Conservation (phyloP, 1,140 invertebrate species). For the Eulimnadia texana region DNA sequence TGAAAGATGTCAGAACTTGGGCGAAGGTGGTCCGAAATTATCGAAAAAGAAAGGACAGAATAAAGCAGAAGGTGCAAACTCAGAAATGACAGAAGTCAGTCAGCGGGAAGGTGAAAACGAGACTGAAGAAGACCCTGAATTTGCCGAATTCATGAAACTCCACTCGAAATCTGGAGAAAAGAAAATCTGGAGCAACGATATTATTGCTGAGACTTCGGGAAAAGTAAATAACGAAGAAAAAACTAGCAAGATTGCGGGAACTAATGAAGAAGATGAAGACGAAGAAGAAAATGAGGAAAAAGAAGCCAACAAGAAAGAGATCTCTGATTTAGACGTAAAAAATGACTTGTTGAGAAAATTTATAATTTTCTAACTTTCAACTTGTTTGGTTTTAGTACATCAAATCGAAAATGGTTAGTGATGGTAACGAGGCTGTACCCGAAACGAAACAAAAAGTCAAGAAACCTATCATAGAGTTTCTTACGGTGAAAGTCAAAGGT, state of each 20-base stretch:
- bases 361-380: neutral
- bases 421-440: constrained; percentile 34
- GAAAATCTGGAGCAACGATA: constrained; percentile 52
- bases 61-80: neutral
- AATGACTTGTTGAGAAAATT: constrained; percentile 19
- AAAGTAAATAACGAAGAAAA: constrained; percentile 20
- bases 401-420: constrained; percentile 27
- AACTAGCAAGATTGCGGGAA: constrained; percentile 17
- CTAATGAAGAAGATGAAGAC: constrained; percentile 10
- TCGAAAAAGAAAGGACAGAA: neutral
- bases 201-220: constrained; percentile 21
- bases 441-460: constrained; percentile 24
- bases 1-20: constrained; percentile 22
- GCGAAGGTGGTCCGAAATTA: constrained; percentile 36
- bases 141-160: constrained; percentile 71
- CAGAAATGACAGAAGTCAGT: too few relatives aligned
- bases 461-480: constrained; percentile 24
- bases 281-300: too few relatives aligned
- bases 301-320: constrained; percentile 45
- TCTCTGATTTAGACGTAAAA: constrained; percentile 58
- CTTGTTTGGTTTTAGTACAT: constrained; percentile 21
- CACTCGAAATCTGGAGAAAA: constrained; percentile 46
- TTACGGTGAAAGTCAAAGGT: constrained; percentile 39
- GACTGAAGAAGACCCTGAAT: constrained; percentile 53
- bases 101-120: neutral